phyloP scores from a whole-genome alignment of 92 coral and sea anemone species.

The Palythoa caribaeorum region DNA sequence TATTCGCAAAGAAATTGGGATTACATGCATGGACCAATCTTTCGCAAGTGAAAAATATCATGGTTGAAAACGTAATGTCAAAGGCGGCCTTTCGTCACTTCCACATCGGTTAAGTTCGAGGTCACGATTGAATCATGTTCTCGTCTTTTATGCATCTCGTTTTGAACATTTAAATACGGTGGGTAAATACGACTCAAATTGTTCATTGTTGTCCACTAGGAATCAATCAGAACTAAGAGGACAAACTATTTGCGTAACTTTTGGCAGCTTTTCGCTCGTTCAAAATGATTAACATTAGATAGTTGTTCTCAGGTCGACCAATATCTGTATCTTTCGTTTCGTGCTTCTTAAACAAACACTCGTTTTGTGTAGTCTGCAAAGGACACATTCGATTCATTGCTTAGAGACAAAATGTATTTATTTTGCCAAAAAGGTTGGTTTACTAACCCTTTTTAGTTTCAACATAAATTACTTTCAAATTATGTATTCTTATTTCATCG shows the following conservation, averaged over 20 bases:
- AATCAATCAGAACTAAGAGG: background rate
- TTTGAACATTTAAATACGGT: background rate
- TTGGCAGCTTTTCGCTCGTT: background rate
- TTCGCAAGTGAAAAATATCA: background rate
- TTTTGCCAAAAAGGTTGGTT: background rate
- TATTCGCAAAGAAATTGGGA: background rate
- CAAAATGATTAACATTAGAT: background rate
- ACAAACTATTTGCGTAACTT: background rate
- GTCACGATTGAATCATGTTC: constrained; percentile 25
- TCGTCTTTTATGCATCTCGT: background rate
- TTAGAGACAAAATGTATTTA: background rate
- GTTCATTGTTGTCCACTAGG: background rate
- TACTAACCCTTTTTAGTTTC: background rate
- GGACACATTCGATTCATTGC: constrained; percentile 7
- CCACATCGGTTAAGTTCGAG: background rate
- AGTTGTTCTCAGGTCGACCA: background rate
- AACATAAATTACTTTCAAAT: background rate
- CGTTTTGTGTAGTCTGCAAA: background rate
- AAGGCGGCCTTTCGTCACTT: background rate
- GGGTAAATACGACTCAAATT: constrained; percentile 1
- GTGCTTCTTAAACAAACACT: background rate
- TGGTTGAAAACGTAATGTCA: background rate
- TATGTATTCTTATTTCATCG: background rate
- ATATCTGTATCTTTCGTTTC: constrained; percentile 1
- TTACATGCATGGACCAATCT: background rate